Evolutionary conservation across 2,888 invertebrate species (phyloP).

Genomic region (Torymus auratus): DNA sequence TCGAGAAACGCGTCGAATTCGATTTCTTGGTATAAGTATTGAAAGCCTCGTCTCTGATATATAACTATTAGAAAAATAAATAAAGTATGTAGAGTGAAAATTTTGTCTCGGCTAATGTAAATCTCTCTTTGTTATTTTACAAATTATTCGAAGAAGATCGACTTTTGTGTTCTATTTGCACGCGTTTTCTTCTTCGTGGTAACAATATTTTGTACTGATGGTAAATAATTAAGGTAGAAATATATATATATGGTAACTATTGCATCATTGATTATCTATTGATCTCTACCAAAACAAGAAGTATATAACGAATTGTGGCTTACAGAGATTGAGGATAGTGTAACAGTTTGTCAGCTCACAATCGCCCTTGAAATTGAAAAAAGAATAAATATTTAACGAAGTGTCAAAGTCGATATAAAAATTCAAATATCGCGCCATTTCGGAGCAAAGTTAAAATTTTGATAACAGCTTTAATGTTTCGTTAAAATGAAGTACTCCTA

Average conservation of each 20-base stretch:
- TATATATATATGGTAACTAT: neutral
- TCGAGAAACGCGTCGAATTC: neutral
- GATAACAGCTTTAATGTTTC: too few relatives aligned
- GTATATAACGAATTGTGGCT: too few relatives aligned
- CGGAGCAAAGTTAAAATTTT: too few relatives aligned
- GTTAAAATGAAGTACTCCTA: too few relatives aligned
- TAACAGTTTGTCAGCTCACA: too few relatives aligned
- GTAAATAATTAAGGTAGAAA: neutral
- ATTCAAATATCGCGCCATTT: too few relatives aligned
- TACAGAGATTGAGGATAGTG: too few relatives aligned
- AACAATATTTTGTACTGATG: conserved; percentile 26
- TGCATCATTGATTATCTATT: too few relatives aligned
- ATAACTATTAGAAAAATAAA: conserved; percentile 23
- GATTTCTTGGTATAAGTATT: neutral
- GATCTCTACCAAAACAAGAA: too few relatives aligned
- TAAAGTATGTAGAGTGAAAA: conserved; percentile 1
- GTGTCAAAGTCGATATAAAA: neutral
- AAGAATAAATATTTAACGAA: neutral
- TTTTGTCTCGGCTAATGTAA: neutral
- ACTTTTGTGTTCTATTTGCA: neutral
- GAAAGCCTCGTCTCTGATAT: neutral
- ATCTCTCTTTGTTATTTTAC: neutral
- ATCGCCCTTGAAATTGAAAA: too few relatives aligned
- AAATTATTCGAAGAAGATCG: neutral
- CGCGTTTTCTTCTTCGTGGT: neutral